phyloP scores from a whole-genome alignment of 2,113 vertebrate genomes.

The Muntiacus muntjak region DNA sequence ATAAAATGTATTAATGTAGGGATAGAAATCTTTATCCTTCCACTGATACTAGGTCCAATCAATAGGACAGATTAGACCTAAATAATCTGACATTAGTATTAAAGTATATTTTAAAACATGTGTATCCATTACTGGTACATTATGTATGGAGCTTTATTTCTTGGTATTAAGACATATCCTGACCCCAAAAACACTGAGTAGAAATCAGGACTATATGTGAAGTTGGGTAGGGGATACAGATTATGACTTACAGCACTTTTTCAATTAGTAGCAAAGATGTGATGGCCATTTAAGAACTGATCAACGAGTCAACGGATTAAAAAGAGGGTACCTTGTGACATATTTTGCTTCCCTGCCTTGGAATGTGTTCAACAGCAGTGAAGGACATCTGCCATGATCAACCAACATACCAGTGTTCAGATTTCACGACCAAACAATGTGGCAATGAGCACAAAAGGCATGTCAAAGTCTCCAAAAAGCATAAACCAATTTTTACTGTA shows the following conservation, averaged over 20 bases:
- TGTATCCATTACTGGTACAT: slow-evolving; percentile 78
- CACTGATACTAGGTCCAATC: slow-evolving; percentile 78
- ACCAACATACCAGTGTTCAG: neutral
- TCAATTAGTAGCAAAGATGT: slow-evolving; percentile 77
- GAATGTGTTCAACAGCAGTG: neutral
- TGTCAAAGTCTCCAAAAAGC: neutral
- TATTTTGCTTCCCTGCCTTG: neutral
- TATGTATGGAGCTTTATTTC: slow-evolving; percentile 65
- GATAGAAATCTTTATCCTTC: slow-evolving; percentile 84
- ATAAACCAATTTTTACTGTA: neutral
- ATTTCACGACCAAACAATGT: neutral
- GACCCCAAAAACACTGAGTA: slow-evolving; percentile 74
- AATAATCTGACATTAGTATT: slow-evolving; percentile 89
- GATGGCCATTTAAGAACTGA: slow-evolving; percentile 76
- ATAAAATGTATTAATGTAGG: slow-evolving; percentile 86
- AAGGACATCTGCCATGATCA: fast-evolving
- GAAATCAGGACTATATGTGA: slow-evolving; percentile 60
- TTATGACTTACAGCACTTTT: slow-evolving; percentile 77
- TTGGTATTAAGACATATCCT: slow-evolving; percentile 78
- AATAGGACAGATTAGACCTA: slow-evolving; percentile 83
- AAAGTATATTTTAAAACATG: slow-evolving; percentile 85
- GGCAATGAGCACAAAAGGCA: neutral
- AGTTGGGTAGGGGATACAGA: slow-evolving; percentile 74
- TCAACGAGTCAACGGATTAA: slow-evolving; percentile 72
- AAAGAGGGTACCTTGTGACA: slow-evolving; percentile 28